These are phyloP conservation scores for Cephus runcator DNA, from an alignment of 2,888 invertebrate genomes.

Conservation along the genomic window DNA sequence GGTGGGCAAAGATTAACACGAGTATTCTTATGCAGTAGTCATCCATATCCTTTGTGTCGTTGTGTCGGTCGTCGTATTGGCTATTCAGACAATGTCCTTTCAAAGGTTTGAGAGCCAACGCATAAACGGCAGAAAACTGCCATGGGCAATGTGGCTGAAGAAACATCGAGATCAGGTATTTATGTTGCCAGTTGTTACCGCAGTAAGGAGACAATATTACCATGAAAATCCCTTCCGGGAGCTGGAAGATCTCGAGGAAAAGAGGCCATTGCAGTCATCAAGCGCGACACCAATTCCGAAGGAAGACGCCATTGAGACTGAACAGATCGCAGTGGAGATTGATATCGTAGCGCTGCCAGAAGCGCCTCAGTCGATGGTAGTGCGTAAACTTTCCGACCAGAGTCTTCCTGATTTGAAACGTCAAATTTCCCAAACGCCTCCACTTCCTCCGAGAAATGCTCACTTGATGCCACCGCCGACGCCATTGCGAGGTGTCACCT, in stretches of 20 bases:
- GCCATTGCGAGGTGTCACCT: constrained; percentile 58
- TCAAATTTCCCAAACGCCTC: constrained; percentile 56
- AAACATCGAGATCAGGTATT: constrained; percentile 53
- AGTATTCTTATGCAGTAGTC: constrained; percentile 68
- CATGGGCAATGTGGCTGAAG: constrained; percentile 73
- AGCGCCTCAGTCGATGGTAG: neutral
- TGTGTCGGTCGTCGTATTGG: constrained; percentile 76
- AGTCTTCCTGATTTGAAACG: constrained; percentile 21
- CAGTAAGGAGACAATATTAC: neutral
- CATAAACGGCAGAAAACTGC: constrained; percentile 76
- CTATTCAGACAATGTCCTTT: constrained; percentile 77
- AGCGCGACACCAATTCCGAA: neutral
- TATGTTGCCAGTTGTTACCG: constrained; percentile 4
- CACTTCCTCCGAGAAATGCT: constrained; percentile 61
- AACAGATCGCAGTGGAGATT: constrained; percentile 27
- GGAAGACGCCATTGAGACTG: constrained; percentile 17
- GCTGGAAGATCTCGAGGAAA: constrained; percentile 50
- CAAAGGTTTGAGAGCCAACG: constrained; percentile 85
- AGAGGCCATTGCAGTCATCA: constrained; percentile 42
- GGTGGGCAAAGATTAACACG: constrained; percentile 3
- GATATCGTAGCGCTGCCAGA: constrained; percentile 10
- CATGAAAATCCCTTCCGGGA: constrained; percentile 32
- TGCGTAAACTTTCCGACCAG: neutral
- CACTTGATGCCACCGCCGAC: constrained; percentile 57
- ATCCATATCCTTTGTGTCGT: constrained; percentile 76